Base-by-base conservation (phyloP, 2,888 invertebrate genomes). In the Dynastes tityus region DNA sequence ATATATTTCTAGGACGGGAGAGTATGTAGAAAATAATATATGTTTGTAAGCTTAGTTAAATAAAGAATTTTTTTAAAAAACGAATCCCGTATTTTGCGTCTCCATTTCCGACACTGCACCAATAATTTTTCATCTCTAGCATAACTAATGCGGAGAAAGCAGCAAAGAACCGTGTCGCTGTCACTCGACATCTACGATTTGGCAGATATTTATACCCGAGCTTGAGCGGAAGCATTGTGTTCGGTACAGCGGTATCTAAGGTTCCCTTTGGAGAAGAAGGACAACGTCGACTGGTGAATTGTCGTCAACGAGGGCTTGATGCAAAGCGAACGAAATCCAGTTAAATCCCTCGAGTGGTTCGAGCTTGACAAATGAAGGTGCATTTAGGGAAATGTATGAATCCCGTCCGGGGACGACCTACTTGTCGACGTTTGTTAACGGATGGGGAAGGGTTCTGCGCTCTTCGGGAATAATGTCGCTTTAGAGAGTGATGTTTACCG, bases 331-430 rank as follows among this genome's bases (percentile, higher is more conserved):
- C 11, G 16, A 13, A 55, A 13, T 13, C 22, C 49, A 27, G 29
- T 16, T 49, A 45, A 13, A 68, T 22, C 45, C 11, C 22, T 51
- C 49, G 49, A 68, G 49, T 51, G 68, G 45, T 22, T 49, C 8
- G 27, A 49, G 49, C 29, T 68, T 53, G 78, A 78, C 74, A 78
- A 78, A 73, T 73, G 74, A 78, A 78, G 53, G 73, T 74, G 74
- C 78, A 78, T 53, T 74, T 67, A 45, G 68, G 67, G 64, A 73
- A 65, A 65, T 74, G 53, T 64, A 78, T 64, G 65, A 16, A 37
- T 40, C n/a, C 58, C 40, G 55, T 49, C 53, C 16, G 5, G 51
- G 53, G 53, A 65, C 74, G 78, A 78, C 78, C 78, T 73, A 78
- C 55, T 78, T 78, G 65, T 27, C 68, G 27, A 27, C 27, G 49